Base-by-base conservation (phyloP, 2,888 invertebrate genomes). In the Labia minor region DNA sequence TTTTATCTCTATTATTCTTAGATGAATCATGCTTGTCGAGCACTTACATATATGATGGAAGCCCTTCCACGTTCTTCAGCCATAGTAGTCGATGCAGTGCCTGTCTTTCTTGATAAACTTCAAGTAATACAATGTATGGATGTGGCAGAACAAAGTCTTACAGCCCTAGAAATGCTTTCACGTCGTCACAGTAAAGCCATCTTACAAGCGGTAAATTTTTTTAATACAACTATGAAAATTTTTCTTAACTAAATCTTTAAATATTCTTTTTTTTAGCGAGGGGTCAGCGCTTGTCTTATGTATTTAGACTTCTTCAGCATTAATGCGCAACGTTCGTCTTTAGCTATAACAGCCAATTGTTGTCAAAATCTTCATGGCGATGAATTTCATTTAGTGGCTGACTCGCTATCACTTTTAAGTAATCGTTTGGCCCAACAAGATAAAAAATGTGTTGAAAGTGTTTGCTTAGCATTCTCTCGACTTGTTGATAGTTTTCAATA, bases 101-200 rank as follows among this genome's bases (percentile, higher is more conserved):
- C 99, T 1, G 92, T 94, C 0, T 95, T 99, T 80, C 81, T 99
- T 67, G 95, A 97, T 79, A 99, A 95, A 80, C 82, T 98, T 67
- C 95, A 97, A 80, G 92, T 94, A 20, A 99, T 98, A 74, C 97
- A 97, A 72, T 99, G 98, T 77, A 98, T 99, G 94, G 99, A 99
- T 80, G 98, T 99, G 19, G 99, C 99, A 1, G 99, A 99, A 78
- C 98, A 99, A 80, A 93, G 95, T 72, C 83, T 99, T 69, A 95
- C 97, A 3, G 98, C 98, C 1, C 81, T 99, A 61, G 98, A 99
- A 77, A 97, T 97, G 88, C 82, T 99, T 65, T 98, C 97, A 0
- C 84, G 95, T 14, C 83, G 97, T 68, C 99, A 99, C 79, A 94
- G 95, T 74, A 99, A 98, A 80, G 87, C 95, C 61, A 98, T 99